phyloP scores from a whole-genome alignment of 64 coral and sea anemone species.

The Anthopleura sola region DNA sequence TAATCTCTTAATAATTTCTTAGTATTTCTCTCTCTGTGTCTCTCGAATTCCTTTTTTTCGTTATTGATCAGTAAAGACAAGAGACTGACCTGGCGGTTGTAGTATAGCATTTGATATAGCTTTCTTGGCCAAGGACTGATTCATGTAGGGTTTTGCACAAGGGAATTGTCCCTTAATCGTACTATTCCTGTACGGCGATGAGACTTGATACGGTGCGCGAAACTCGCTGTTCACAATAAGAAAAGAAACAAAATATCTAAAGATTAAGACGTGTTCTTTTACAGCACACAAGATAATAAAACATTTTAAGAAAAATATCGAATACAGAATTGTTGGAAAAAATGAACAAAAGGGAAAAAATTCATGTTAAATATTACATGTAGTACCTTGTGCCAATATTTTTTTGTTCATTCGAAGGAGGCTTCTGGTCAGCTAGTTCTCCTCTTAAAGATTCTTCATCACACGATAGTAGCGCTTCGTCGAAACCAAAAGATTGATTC shows the following conservation, averaged over 20 bases:
- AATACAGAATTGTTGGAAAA: neutral
- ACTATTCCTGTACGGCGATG: neutral
- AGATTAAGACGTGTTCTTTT: too few relatives aligned
- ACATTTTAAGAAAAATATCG: neutral
- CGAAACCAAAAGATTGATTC: conserved; percentile 95
- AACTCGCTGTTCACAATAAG: neutral
- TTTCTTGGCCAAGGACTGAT: neutral
- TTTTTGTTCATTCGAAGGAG: neutral
- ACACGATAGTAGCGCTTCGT: conserved; percentile 73
- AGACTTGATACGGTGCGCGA: neutral
- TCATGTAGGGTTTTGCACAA: neutral
- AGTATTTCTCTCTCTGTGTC: too few relatives aligned
- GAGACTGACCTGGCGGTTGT: neutral
- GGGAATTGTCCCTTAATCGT: neutral
- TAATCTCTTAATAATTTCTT: too few relatives aligned
- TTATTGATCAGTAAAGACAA: neutral
- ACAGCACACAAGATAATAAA: too few relatives aligned
- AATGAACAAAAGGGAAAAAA: neutral
- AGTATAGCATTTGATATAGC: neutral
- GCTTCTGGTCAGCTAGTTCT: conserved; percentile 15
- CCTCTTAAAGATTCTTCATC: conserved; percentile 66
- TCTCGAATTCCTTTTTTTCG: too few relatives aligned
- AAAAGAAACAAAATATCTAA: neutral
- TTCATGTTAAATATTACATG: neutral
- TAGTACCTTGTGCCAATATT: neutral